phyloP scores from a whole-genome alignment of 2,113 vertebrate species.

The Seriola rivoliana region DNA sequence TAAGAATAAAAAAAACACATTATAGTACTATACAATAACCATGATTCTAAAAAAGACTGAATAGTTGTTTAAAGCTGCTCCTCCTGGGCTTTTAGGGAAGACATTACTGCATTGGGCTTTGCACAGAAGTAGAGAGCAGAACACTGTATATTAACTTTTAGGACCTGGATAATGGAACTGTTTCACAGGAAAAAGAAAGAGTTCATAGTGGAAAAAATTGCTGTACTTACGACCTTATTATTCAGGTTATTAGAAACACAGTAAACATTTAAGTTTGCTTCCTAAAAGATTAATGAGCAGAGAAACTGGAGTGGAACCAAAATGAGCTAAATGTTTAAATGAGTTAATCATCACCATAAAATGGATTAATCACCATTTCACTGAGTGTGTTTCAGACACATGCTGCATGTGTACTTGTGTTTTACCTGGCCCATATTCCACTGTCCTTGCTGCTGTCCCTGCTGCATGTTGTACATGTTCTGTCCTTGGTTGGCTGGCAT shows the following conservation, averaged over 20 bases:
- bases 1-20: not conserved
- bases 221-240: not conserved
- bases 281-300: not conserved
- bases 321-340: not conserved
- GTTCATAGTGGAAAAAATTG: not conserved
- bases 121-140: not conserved
- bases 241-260: not conserved
- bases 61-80: conserved; percentile 26
- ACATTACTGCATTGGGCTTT: not conserved
- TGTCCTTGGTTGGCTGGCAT: conserved; percentile 81
- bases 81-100: conserved; percentile 7
- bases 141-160: conserved; percentile 6
- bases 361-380: not conserved
- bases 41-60: conserved; percentile 15
- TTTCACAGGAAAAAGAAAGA: not conserved
- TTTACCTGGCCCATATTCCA: conserved; percentile 91
- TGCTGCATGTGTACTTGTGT: not conserved
- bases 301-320: not conserved
- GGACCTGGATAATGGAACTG: not conserved
- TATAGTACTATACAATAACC: conserved; percentile 13
- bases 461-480: conserved; percentile 86
- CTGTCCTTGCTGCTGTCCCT: conserved; percentile 85
- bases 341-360: not conserved
- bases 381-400: not conserved
- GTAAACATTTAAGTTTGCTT: not conserved